These are phyloP conservation scores for Sprattus sprattus DNA, from an alignment of 2,113 vertebrate genomes.

Conservation along the genomic window DNA sequence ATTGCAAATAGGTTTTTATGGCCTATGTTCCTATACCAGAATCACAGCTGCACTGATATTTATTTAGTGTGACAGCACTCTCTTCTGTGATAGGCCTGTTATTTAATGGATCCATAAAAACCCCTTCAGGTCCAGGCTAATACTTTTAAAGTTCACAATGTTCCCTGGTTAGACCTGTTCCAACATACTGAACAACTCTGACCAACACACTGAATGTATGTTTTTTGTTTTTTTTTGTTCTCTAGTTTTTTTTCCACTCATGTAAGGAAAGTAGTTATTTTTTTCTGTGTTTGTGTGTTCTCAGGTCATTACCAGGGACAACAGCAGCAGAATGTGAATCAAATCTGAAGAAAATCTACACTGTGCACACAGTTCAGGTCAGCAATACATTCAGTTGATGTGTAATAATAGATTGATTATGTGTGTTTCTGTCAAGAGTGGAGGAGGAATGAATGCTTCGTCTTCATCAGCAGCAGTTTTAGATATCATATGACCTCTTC, in stretches of 20 bases:
- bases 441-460: too few species aligned
- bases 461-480: too few species aligned
- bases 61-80: background rate
- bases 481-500: too few species aligned
- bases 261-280: too few species aligned
- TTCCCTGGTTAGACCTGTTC: too few species aligned
- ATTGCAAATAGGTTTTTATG: background rate
- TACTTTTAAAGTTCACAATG: too few species aligned
- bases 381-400: constrained; percentile 26
- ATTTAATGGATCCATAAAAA: background rate
- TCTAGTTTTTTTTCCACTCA: background rate
- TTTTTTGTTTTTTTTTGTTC: constrained; percentile 3
- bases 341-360: constrained; percentile 94
- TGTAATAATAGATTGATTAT: background rate
- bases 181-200: too few species aligned
- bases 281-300: constrained; percentile 27
- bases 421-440: too few species aligned
- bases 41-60: background rate
- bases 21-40: background rate
- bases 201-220: background rate
- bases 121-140: background rate
- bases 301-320: constrained; percentile 88
- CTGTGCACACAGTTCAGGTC: constrained; percentile 91
- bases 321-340: constrained; percentile 95
- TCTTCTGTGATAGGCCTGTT: background rate